Evolutionary conservation across 2,113 vertebrate species (phyloP).

Genomic region (Leptosomus discolor): DNA sequence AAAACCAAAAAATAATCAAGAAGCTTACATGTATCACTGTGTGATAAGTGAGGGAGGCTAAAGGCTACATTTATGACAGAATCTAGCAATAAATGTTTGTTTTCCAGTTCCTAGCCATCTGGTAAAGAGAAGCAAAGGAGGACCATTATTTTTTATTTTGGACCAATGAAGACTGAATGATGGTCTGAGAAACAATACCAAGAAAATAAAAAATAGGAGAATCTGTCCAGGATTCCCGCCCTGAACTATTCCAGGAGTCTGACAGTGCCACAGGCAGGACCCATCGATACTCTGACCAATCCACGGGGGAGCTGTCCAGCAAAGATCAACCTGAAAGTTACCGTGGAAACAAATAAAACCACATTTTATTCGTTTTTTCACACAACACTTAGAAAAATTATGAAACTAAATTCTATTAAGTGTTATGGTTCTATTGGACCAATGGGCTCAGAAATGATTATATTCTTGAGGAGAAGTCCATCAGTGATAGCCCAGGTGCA

Average conservation of each 20-base stretch:
- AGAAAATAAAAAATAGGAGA: not conserved
- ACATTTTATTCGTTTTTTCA: not conserved
- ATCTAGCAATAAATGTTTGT: not conserved
- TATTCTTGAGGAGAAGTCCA: not conserved
- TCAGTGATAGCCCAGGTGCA: not conserved
- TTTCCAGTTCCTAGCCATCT: not conserved
- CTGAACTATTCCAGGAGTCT: not conserved
- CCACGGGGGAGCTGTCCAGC: constrained; percentile 34
- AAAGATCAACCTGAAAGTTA: not conserved
- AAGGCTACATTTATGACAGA: not conserved
- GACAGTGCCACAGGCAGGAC: not conserved
- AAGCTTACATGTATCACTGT: not conserved
- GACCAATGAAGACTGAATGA: not conserved
- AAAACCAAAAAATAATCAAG: not conserved
- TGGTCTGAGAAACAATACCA: not conserved
- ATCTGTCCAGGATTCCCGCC: not conserved
- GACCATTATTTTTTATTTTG: not conserved
- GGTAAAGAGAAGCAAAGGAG: not conserved
- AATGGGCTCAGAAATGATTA: not conserved
- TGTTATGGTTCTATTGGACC: not conserved
- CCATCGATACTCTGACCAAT: not conserved
- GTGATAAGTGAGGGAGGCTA: not conserved
- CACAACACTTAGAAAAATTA: not conserved
- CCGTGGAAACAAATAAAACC: not conserved
- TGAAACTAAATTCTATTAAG: not conserved